These are phyloP conservation scores for Chiloscyllium punctatum DNA, from an alignment of 2,797 vertebrate genomes.

Conservation along the genomic window DNA sequence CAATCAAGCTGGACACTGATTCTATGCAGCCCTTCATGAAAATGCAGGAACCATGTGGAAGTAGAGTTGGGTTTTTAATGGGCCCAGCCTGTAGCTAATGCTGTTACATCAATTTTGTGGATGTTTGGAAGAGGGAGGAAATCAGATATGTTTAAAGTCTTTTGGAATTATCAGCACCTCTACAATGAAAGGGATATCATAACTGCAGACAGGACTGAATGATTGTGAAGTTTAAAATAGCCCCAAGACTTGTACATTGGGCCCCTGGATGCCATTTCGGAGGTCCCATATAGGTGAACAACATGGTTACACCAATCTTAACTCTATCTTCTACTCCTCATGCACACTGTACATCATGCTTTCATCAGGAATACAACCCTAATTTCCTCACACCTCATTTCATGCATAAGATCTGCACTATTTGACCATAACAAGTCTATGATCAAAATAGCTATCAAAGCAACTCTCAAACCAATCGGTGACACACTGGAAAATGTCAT, in stretches of 20 bases:
- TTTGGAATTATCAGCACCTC: background rate
- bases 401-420: background rate
- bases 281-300: too few relatives aligned
- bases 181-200: background rate
- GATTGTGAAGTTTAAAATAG: background rate
- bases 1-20: background rate
- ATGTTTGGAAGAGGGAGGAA: background rate
- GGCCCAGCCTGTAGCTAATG: background rate
- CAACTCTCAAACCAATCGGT: too few relatives aligned
- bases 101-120: background rate
- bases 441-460: background rate
- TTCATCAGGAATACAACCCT: background rate
- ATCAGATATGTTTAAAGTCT: background rate
- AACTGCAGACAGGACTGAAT: background rate
- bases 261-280: background rate
- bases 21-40: background rate
- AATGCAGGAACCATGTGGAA: background rate
- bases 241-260: background rate
- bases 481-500: too few relatives aligned
- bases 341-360: background rate
- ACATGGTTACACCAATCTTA: background rate
- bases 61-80: background rate
- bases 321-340: too few relatives aligned
- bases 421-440: background rate
- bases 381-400: background rate